Evolutionary conservation across 2,113 vertebrate species (phyloP).

Genomic region (Hemiscyllium ocellatum): DNA sequence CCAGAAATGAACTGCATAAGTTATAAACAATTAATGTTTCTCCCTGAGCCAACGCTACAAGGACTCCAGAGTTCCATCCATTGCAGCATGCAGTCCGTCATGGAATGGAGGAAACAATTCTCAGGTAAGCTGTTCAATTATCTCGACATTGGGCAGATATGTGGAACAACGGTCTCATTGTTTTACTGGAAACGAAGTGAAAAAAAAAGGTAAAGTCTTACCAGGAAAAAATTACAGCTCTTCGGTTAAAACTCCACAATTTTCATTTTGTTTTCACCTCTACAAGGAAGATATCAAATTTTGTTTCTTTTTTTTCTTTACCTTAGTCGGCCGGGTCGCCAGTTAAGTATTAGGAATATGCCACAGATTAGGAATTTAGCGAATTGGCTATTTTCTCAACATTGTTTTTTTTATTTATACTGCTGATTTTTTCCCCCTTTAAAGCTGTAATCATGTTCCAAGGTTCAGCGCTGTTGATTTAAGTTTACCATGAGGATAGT

Average conservation of each 20-base stretch:
- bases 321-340: not conserved
- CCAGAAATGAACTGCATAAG: constrained; percentile 23
- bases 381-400: constrained; percentile 38
- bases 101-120: constrained; percentile 6
- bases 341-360: not conserved
- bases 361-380: not conserved
- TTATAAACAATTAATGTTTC: not conserved
- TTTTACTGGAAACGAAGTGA: constrained; percentile 25
- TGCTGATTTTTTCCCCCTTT: constrained; percentile 50
- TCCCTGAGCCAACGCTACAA: not conserved
- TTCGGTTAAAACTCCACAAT: constrained; percentile 30
- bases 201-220: constrained; percentile 29
- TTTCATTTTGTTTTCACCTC: constrained; percentile 33
- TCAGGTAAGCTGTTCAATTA: constrained; percentile 37
- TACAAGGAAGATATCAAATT: constrained; percentile 27
- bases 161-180: constrained; percentile 28
- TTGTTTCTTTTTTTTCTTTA: not conserved
- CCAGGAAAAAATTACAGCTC: constrained; percentile 2
- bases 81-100: not conserved
- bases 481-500: constrained; percentile 56
- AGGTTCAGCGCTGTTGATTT: constrained; percentile 46
- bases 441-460: constrained; percentile 45
- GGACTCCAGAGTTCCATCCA: not conserved
- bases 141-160: not conserved
- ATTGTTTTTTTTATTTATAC: constrained; percentile 45